A percentile compares a stretch with the other conserved stretches of the same genome.
phyloP scores from a whole-genome alignment of 2,797 vertebrate genomes.

The Cryptoprocta ferox region DNA sequence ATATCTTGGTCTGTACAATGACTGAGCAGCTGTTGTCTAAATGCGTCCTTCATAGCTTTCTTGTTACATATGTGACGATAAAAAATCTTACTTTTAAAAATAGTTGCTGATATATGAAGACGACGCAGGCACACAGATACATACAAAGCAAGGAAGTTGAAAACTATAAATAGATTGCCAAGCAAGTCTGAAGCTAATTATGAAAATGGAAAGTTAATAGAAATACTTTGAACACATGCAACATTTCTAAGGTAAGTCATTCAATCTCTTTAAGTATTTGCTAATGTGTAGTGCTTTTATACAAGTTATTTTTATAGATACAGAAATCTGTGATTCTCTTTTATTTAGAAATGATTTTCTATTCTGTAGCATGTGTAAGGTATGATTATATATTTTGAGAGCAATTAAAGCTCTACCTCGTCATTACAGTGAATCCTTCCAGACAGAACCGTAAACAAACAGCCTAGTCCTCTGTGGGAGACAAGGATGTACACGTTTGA shows the following conservation, averaged over 20 bases:
- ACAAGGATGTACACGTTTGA: conserved; percentile 42
- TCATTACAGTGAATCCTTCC: conserved; percentile 12
- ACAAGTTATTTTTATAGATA: neutral
- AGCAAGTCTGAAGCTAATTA: conserved; percentile 20
- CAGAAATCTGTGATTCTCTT: conserved; percentile 16
- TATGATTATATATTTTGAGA: conserved; percentile 34
- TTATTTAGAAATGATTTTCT: conserved; percentile 51
- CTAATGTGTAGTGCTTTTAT: neutral
- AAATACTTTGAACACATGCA: conserved; percentile 46
- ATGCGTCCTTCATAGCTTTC: neutral
- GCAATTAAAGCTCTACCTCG: conserved; percentile 52
- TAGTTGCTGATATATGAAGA: neutral
- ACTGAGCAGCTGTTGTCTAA: neutral
- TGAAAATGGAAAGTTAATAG: conserved; percentile 47
- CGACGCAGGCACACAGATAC: neutral
- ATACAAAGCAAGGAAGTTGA: neutral
- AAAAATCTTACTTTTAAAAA: neutral
- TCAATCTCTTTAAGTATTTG: neutral
- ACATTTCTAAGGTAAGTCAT: conserved; percentile 11
- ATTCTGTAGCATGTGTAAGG: neutral
- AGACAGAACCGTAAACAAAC: conserved; percentile 53
- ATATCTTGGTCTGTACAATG: neutral
- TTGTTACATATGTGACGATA: neutral
- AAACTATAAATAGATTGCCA: conserved; percentile 27
- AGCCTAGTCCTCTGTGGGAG: conserved; percentile 30